Conservation (phyloP, 2,113 vertebrate genomes). For the Oplegnathus fasciatus region DNA sequence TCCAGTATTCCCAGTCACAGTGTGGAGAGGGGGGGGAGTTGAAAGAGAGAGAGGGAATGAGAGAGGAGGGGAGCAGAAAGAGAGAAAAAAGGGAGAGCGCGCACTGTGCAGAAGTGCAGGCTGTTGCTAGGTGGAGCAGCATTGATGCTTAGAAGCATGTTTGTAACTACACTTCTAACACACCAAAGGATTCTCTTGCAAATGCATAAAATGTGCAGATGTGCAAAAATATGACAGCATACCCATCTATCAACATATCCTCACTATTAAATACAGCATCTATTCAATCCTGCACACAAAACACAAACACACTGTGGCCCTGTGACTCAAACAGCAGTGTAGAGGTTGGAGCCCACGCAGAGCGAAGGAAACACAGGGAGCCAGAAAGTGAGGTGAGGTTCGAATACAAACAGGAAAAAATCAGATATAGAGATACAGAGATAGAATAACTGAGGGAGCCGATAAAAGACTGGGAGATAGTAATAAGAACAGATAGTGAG, state of each 20-base stretch:
- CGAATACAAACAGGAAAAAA: constrained; percentile 29
- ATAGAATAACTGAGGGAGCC: constrained; percentile 10
- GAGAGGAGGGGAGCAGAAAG: constrained; percentile 31
- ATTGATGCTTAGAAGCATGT: constrained; percentile 58
- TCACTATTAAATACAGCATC: not conserved
- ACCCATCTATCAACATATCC: not conserved
- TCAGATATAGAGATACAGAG: constrained; percentile 29
- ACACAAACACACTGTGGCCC: not conserved
- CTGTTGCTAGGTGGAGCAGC: constrained; percentile 79
- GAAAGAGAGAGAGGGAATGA: constrained; percentile 40
- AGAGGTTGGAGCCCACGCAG: constrained; percentile 19
- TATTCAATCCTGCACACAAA: not conserved
- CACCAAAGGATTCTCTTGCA: not conserved
- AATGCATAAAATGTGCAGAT: constrained; percentile 4
- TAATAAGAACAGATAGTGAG: constrained; percentile 27
- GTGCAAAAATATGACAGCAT: not conserved
- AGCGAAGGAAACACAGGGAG: not conserved
- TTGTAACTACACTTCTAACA: constrained; percentile 21
- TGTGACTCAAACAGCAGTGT: constrained; percentile 18
- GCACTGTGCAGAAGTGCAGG: constrained; percentile 38
- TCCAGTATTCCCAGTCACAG: constrained; percentile 67
- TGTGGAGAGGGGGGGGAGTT: constrained; percentile 23
- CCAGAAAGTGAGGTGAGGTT: constrained; percentile 6
- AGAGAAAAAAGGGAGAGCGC: constrained; percentile 21
- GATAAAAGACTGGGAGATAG: constrained; percentile 25